Evolutionary conservation across 2,888 invertebrate species (phyloP), one percentile per base, ranked within the genome.

Genomic region (Hipparchia semele): DNA sequence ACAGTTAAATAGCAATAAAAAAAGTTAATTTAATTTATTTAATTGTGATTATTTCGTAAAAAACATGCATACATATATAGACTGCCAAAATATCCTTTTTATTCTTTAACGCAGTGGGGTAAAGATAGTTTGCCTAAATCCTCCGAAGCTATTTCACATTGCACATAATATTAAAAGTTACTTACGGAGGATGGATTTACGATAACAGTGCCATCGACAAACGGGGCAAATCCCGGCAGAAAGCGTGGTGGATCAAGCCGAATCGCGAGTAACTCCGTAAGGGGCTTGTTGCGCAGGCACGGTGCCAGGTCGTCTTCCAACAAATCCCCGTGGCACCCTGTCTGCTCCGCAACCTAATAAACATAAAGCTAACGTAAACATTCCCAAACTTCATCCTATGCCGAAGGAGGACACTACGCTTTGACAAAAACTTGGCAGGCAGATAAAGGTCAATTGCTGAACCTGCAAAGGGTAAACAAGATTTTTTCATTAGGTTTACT

Each of bases 211-310:
- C 98, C 98, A 89, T 99, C 99, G 80, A 98, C 96, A 87, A 98
- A 98, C 2, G 99, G 99, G n/a, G 98, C 99, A 86, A 98, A 99
- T 39, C 98, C 98, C 54, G 97, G 96, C 70, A 98, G 95, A 88
- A 98, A 98, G 81, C 95, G 92, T 7, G 98, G 98, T 53, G 97
- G 96, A 82, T 97, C 97, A 71, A 98, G 94, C 80, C 95, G 95
- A 61, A 98, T 96, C 58, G 96, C 94, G 72, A 98, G 94, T 73
- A 98, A 92, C 78, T 97, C 96, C 33, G 95, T 94, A 45, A 98
- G 95, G n/a, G 96, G 95, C 82, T 97, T 97, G 81, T 96, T 95
- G 70, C 98, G 95, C 78, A 98, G 94, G 85, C 98, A 98, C 68
- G 97, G 97, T 12, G 98, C 97, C 82, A 98, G 91, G 89, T 98